phyloP scores from a whole-genome alignment of 2,797 vertebrate genomes.

The Sphaeramia orbicularis region DNA sequence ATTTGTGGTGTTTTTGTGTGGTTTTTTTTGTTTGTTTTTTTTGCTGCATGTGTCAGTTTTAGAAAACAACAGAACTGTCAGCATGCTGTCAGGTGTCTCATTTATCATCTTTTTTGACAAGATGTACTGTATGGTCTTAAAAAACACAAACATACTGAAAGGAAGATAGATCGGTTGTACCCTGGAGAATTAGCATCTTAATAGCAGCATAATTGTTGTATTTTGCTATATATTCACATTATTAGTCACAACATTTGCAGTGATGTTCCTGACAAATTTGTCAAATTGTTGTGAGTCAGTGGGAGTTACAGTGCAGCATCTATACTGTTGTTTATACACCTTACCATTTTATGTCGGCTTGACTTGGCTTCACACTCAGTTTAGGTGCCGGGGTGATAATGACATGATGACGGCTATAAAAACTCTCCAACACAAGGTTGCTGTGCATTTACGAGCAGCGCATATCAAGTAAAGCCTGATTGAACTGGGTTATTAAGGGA shows the following conservation, averaged over 20 bases:
- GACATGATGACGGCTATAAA: slow-evolving; percentile 12
- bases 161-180: slow-evolving; percentile 19
- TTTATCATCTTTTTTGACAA: slow-evolving; percentile 24
- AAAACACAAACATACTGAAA: slow-evolving; percentile 17
- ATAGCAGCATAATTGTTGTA: slow-evolving; percentile 11
- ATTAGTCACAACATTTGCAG: slow-evolving; percentile 24
- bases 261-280: slow-evolving; percentile 12
- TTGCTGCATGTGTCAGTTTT: slow-evolving; percentile 5
- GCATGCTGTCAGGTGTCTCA: slow-evolving; percentile 5
- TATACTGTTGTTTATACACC: not conserved
- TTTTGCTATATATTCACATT: slow-evolving; percentile 10
- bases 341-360: slow-evolving; percentile 17
- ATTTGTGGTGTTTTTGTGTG: no score
- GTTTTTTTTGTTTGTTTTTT: not conserved
- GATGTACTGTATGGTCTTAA: not conserved
- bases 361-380: slow-evolving; percentile 21
- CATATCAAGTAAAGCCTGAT: slow-evolving; percentile 18
- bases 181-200: slow-evolving; percentile 19
- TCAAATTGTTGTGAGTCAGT: not conserved
- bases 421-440: slow-evolving; percentile 1
- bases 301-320: no score
- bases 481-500: slow-evolving; percentile 22
- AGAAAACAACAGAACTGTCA: slow-evolving; percentile 32
- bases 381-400: slow-evolving; percentile 24
- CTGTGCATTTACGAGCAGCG: slow-evolving; percentile 34